A percentile compares a stretch with the other conserved stretches of the same genome.
Evolutionary conservation across 2,797 vertebrate species (phyloP).

Genomic region (Premnoplex brunnescens): DNA sequence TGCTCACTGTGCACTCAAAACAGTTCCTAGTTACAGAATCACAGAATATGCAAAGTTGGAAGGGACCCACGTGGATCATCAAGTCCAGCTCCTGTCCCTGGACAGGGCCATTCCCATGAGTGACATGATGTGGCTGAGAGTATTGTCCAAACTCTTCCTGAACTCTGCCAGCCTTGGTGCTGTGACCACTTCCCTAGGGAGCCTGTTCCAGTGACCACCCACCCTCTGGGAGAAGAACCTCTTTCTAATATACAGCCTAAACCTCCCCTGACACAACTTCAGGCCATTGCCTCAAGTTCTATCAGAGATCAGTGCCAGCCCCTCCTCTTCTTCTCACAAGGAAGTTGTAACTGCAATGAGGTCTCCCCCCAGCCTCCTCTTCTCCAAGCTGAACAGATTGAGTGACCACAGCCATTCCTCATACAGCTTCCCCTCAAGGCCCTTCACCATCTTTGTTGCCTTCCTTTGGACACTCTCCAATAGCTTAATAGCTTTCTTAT

Average conservation of each 20-base stretch:
- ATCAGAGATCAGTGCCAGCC: background rate
- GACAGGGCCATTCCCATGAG: background rate
- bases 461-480: background rate
- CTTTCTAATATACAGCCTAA: background rate
- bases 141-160: background rate
- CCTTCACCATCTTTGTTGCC: background rate
- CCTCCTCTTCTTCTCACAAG: background rate
- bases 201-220: too few species aligned
- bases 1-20: constrained; percentile 10
- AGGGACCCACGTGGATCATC: background rate
- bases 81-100: background rate
- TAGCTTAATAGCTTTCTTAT: background rate
- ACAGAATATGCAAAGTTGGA: background rate
- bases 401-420: background rate
- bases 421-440: background rate
- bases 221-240: background rate
- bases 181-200: background rate
- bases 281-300: background rate
- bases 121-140: background rate
- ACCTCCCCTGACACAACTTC: background rate
- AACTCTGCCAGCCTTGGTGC: background rate
- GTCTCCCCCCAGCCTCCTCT: background rate
- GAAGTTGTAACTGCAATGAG: background rate
- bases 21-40: background rate
- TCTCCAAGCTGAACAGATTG: background rate